phyloP scores from a whole-genome alignment of 2,113 vertebrate species.

The Laterallus jamaicensis region DNA sequence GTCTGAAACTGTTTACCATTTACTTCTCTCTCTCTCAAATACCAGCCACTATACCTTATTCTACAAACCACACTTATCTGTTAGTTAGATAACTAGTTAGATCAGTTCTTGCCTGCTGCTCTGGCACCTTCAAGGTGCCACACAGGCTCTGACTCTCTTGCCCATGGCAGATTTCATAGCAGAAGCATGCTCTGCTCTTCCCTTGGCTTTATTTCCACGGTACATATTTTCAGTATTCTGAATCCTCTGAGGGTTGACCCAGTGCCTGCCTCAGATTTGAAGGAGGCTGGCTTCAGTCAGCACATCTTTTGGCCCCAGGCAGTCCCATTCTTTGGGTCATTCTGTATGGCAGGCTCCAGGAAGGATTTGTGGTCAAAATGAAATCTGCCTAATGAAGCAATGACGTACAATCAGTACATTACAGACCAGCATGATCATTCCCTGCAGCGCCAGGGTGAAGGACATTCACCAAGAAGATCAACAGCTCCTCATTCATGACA shows the following conservation, averaged over 20 bases:
- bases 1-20: neutral
- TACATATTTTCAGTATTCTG: neutral
- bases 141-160: neutral
- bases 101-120: neutral
- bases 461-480: neutral
- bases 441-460: neutral
- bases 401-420: neutral
- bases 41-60: neutral
- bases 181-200: neutral
- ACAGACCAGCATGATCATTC: neutral
- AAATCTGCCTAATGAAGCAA: neutral
- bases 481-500: neutral
- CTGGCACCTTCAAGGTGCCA: neutral
- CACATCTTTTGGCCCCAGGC: neutral
- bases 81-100: neutral
- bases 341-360: neutral
- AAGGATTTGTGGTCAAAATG: neutral
- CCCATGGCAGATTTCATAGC: neutral
- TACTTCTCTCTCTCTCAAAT: neutral
- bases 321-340: neutral
- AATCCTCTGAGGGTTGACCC: neutral
- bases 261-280: neutral
- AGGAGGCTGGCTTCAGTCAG: neutral
- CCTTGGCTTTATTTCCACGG: neutral
- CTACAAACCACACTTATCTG: neutral